Evolutionary conservation across 2,888 invertebrate genomes (phyloP).

Genomic region (Lucinisca nassula): DNA sequence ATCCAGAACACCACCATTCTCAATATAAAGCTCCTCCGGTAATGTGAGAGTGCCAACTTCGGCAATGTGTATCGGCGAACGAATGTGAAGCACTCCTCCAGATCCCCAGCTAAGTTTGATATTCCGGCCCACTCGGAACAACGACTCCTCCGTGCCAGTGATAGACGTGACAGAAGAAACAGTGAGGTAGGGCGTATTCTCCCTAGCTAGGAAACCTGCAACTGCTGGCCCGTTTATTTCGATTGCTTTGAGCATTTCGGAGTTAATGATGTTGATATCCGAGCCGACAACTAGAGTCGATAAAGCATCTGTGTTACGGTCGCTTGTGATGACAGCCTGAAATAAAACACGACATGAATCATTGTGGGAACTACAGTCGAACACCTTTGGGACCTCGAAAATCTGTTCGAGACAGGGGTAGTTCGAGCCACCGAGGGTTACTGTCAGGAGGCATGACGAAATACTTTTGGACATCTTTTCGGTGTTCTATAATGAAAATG

Average conservation of each 20-base stretch:
- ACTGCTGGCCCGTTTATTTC: slow-evolving; percentile 32
- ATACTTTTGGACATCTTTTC: too few species aligned
- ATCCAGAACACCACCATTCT: slow-evolving; percentile 65
- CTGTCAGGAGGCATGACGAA: too few species aligned
- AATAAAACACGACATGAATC: too few species aligned
- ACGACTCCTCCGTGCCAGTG: slow-evolving; percentile 55
- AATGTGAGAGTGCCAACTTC: slow-evolving; percentile 69
- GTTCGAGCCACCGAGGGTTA: too few species aligned
- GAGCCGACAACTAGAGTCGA: slow-evolving; percentile 58
- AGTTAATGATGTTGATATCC: slow-evolving; percentile 4
- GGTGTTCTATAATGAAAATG: too few species aligned
- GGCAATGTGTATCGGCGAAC: slow-evolving; percentile 63
- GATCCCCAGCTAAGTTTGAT: slow-evolving; percentile 64
- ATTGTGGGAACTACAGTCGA: too few species aligned
- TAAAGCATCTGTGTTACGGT: slow-evolving; percentile 47
- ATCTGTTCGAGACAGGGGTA: too few species aligned
- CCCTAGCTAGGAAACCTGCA: slow-evolving; percentile 61
- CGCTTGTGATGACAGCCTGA: slow-evolving; percentile 70
- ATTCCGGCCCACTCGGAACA: slow-evolving; percentile 59
- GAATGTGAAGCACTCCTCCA: slow-evolving; percentile 44
- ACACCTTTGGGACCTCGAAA: too few species aligned
- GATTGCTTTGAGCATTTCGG: neutral
- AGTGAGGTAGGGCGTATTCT: slow-evolving; percentile 39
- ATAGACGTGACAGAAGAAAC: slow-evolving; percentile 62
- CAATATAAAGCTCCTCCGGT: slow-evolving; percentile 68